Conservation (phyloP, 30 jellyfish, hydroid and myxozoan species). For the Hydra vulgaris region DNA sequence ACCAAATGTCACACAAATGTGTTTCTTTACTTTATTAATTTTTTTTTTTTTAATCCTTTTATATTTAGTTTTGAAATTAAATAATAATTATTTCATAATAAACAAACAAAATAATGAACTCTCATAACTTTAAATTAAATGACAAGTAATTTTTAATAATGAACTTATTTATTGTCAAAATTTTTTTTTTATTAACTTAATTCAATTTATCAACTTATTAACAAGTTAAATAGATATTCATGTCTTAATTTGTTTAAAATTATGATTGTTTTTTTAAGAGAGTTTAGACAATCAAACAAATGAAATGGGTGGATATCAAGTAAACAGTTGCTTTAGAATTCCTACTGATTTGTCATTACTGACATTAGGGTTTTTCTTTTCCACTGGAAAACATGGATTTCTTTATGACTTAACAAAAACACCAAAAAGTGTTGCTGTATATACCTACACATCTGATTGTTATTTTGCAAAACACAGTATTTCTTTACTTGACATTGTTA, state of each 20-base stretch:
- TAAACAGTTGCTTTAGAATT: no score
- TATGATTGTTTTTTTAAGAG: background rate
- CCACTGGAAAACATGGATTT: slow-evolving; percentile 74
- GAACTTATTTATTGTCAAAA: no score
- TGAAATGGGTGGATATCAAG: background rate
- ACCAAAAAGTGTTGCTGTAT: slow-evolving; percentile 41
- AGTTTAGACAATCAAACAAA: background rate
- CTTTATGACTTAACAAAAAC: slow-evolving; percentile 48
- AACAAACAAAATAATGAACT: no score
- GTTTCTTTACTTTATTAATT: no score
- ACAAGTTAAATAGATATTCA: background rate
- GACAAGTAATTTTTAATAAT: no score
- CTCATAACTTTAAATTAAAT: no score
- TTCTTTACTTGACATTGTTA: slow-evolving; percentile 44
- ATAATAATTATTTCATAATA: no score
- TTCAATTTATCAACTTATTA: no score
- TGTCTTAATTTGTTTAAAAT: background rate
- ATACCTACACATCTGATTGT: slow-evolving; percentile 66
- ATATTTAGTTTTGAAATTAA: no score
- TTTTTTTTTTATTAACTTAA: no score
- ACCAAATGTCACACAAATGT: no score
- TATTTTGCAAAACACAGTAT: slow-evolving; percentile 47
- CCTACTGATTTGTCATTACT: background rate
- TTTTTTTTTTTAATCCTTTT: no score
- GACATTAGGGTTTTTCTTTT: slow-evolving; percentile 41